Base-by-base conservation (phyloP, 2,888 invertebrate species). In the Ormyrus nitidulus region DNA sequence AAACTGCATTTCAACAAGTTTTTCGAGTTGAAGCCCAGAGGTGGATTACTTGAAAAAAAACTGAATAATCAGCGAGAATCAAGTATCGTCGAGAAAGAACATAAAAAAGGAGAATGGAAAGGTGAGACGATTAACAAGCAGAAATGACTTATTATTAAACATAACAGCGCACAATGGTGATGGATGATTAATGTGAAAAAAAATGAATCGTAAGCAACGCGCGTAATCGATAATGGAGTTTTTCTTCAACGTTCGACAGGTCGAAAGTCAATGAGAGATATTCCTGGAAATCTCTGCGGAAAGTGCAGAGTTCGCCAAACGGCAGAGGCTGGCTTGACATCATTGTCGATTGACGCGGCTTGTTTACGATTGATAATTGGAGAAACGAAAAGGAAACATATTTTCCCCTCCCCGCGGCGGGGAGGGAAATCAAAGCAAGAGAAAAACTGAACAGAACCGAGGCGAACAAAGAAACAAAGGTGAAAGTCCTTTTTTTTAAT, bases 91-190 rank as follows among this genome's bases (percentile, higher is more conserved):
- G 48, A 76, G 58, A 80, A n/a, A 81, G 71, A 76, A 81, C 70
- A 65, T 74, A 61, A 71, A 76, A 46, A 58, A 61, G 64, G 68
- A 79, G 76, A 64, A 8, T 65, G 77, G 68, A 79, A 4, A 74
- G 77, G 77, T 79, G 73, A 71, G 46, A 82, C 79, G 79, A 77
- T 81, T 66, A 78, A 79, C 81, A 82, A 82, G 81, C 81, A 82
- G 70, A 79, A 46, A 82, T 79, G 65, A 82, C 76, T 81, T 81
- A 79, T 68, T 51, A 71, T 76, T 19, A 72, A 79, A 81, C 81
- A 82, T 82, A 82, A 82, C 81, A 82, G 77, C 56, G 77, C 70
- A 77, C 77, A 79, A 74, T 77, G 34, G 77, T 73, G 70, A 73
- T 78, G 75, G 66, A 51, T 51, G 73, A 69, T n/a, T 11, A 48